Conservation (phyloP, 2,113 vertebrate genomes). For the Harpagus bidentatus region DNA sequence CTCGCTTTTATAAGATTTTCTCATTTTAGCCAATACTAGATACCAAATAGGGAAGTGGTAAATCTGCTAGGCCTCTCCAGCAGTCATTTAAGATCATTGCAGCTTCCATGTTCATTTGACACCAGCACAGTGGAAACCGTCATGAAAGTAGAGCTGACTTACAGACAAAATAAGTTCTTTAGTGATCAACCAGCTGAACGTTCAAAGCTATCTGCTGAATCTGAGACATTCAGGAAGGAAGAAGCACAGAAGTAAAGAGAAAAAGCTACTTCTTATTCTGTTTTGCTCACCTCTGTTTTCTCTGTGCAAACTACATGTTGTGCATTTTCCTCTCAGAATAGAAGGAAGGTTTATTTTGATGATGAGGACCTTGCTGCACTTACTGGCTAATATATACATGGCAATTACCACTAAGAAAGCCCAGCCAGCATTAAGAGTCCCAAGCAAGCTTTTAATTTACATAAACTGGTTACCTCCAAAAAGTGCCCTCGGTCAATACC, state of each 20-base stretch:
- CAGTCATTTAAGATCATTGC: not conserved
- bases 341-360: not conserved
- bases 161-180: not conserved
- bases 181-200: not conserved
- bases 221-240: not conserved
- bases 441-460: not conserved
- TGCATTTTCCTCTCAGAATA: not conserved
- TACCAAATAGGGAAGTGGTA: not conserved
- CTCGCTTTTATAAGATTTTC: not conserved
- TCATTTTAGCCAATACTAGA: not conserved
- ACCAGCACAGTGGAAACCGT: not conserved
- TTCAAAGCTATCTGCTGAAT: not conserved
- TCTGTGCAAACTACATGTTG: not conserved
- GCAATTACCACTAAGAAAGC: not conserved
- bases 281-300: not conserved
- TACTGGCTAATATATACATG: not conserved
- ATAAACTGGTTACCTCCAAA: not conserved
- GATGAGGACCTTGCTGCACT: not conserved
- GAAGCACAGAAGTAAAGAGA: not conserved
- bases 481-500: not conserved
- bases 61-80: not conserved
- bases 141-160: not conserved
- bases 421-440: not conserved
- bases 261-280: not conserved
- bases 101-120: not conserved